Percentiles rank a stretch among this genome's conserved stretches.
These are phyloP conservation scores for Mionectes macconnelli DNA, from an alignment of 2,113 vertebrate species.

Conservation along the genomic window DNA sequence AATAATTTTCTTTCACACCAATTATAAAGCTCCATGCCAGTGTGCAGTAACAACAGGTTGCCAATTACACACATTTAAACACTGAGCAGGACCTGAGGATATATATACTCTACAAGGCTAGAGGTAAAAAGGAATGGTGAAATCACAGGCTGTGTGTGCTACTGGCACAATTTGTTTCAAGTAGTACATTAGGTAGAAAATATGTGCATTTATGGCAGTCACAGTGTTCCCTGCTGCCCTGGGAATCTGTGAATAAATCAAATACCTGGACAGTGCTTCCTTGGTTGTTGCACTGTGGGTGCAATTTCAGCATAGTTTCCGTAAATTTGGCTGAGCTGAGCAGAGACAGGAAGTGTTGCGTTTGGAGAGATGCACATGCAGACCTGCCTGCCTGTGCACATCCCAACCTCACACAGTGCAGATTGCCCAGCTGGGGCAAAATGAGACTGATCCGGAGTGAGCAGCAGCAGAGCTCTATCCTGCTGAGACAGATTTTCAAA, in stretches of 20 bases:
- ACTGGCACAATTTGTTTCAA: neutral
- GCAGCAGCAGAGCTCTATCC: neutral
- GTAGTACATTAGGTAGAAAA: neutral
- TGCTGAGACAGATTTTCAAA: neutral
- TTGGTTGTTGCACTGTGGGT: neutral
- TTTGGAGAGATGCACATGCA: neutral
- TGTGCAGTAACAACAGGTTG: neutral
- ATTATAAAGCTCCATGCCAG: neutral
- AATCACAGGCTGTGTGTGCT: neutral
- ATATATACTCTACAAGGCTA: neutral
- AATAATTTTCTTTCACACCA: neutral
- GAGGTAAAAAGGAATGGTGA: neutral
- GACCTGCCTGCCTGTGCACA: fast-evolving
- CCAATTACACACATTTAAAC: neutral
- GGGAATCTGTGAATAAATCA: neutral
- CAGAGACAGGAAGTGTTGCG: neutral
- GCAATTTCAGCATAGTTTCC: neutral
- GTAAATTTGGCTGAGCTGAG: neutral
- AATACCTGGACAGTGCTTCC: neutral
- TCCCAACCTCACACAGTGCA: fast-evolving
- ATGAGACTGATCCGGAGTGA: fast-evolving
- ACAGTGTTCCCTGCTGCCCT: neutral
- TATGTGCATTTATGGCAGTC: neutral
- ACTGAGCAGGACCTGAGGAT: neutral
- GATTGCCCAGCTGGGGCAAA: neutral